Base-by-base conservation (phyloP, 2,888 invertebrate genomes). In the Yponomeuta plumbellus region DNA sequence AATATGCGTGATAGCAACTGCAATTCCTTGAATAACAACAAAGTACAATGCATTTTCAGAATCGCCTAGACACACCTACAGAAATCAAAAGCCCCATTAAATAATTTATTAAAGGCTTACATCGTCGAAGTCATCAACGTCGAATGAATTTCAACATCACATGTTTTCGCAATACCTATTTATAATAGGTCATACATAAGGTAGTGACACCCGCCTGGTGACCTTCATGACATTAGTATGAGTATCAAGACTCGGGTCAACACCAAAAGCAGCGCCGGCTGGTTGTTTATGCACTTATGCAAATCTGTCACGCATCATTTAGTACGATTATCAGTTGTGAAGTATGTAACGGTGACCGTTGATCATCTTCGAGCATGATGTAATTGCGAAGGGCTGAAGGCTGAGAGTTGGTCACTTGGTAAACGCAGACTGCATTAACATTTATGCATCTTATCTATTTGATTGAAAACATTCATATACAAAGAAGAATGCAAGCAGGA, bases 281-380 rank as follows among this genome's bases (percentile, higher is more conserved):
- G 4, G 44, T 17, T 52, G 17, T 52, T 52, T 52, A 52, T 17
- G 44, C 44, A 17, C 44, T 52, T 52, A 52, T 52, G 44, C 44
- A 52, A 52, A 52, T 52, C 44, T 52, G 44, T 52, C 44, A 52
- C 44, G 44, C 44, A 52, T 52, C 44, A 52, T 52, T 13, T 52
- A 52, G 4, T 52, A 52, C 44, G 17, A 52, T 52, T 52, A 52
- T 17, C 44, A 52, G 44, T 52, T 13, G 44, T 52, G 44, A 17
- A 52, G 44, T 52, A 52, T 52, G 44, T 52, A 52, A 52, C 13
- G 44, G 10, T 52, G 44, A 52, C 44, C 17, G 17, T 52, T 17
- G 44, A 52, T 52, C 44, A 52, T 52, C 44, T 52, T 52, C 17
- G 44, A 52, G 44, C 44, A 52, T 52, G 44, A 52, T 52, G 44